phyloP scores from a whole-genome alignment of 2,888 invertebrate species.

The Venustoraphidia nigricollis region DNA sequence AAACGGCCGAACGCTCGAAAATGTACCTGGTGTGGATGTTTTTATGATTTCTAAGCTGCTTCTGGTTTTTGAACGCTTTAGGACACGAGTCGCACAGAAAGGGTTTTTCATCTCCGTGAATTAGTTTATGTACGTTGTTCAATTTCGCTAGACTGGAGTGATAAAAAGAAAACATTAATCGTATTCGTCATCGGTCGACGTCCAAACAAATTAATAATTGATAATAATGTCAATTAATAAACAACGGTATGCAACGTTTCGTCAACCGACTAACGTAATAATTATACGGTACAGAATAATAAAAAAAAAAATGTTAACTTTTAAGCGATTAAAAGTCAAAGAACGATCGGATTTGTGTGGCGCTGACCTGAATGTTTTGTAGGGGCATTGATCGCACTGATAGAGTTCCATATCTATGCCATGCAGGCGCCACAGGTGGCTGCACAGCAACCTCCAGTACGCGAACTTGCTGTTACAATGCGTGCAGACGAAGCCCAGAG shows the following conservation, averaged over 20 bases:
- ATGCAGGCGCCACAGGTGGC: slow-evolving; percentile 67
- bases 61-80: slow-evolving; percentile 64
- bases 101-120: slow-evolving; percentile 48
- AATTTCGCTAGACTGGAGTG: slow-evolving; percentile 46
- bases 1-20: slow-evolving; percentile 8
- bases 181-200: not conserved
- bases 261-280: too few relatives aligned
- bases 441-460: slow-evolving; percentile 52
- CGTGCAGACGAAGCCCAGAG: slow-evolving; percentile 36
- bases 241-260: too few relatives aligned
- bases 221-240: too few relatives aligned
- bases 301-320: too few relatives aligned
- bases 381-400: slow-evolving; percentile 58
- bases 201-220: too few relatives aligned
- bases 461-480: slow-evolving; percentile 43
- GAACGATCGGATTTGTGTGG: slow-evolving; percentile 11
- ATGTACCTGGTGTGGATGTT: slow-evolving; percentile 36
- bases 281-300: too few relatives aligned
- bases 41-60: slow-evolving; percentile 65
- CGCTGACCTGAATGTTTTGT: slow-evolving; percentile 36
- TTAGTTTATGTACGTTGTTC: slow-evolving; percentile 57
- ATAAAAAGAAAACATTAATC: slow-evolving; percentile 2
- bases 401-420: slow-evolving; percentile 65
- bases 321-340: too few relatives aligned
- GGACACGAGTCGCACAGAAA: slow-evolving; percentile 50